Evolutionary conservation across 2,113 vertebrate species (phyloP).

Genomic region (Pogonocichla stellata): DNA sequence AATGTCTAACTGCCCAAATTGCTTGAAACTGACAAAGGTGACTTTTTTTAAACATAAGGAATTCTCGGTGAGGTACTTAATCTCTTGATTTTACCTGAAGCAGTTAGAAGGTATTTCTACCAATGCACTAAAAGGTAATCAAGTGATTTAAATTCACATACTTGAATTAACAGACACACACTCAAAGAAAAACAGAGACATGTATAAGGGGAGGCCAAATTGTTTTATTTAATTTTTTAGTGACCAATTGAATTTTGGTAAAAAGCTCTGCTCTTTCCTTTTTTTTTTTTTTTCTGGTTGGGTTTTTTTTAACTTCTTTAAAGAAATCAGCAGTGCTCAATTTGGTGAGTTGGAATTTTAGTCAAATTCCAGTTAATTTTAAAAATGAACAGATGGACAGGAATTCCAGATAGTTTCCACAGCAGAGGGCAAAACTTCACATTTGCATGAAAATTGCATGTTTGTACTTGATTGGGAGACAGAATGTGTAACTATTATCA

Average conservation of each 20-base stretch:
- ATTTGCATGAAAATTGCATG: slow-evolving; percentile 61
- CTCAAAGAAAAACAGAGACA: slow-evolving; percentile 48
- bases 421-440: slow-evolving; percentile 65
- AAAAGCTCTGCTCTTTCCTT: slow-evolving; percentile 40
- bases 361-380: slow-evolving; percentile 62
- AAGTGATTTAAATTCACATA: neutral
- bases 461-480: slow-evolving; percentile 66
- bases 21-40: neutral
- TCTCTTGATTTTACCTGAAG: no score
- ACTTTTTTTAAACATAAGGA: fast-evolving
- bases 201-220: slow-evolving; percentile 77
- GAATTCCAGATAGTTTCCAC: slow-evolving; percentile 63
- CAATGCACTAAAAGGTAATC: neutral
- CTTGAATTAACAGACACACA: neutral
- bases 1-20: neutral
- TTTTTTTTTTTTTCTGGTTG: neutral
- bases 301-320: neutral
- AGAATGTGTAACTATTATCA: slow-evolving; percentile 67
- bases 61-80: fast-evolving
- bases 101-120: neutral
- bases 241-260: slow-evolving; percentile 66
- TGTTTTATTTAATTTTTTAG: slow-evolving; percentile 78
- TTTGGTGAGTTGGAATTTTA: slow-evolving; percentile 39
- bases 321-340: slow-evolving; percentile 53
- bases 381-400: slow-evolving; percentile 25